These are phyloP conservation scores for Trogon melanurus DNA, from an alignment of 2,113 vertebrate species.

Conservation along the genomic window DNA sequence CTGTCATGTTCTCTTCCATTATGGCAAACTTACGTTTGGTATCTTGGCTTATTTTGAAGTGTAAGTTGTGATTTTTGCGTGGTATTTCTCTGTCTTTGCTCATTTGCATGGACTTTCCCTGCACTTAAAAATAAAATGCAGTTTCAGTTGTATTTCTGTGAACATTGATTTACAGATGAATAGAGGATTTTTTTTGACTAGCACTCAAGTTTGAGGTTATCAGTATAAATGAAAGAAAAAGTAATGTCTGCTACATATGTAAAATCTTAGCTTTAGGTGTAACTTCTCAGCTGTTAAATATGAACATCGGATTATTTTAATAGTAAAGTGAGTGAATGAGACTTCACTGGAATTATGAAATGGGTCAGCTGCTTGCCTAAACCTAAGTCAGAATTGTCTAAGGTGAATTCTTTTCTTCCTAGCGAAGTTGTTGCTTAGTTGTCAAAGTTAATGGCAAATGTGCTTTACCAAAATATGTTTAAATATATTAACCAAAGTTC, in stretches of 20 bases:
- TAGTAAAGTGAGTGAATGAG: neutral
- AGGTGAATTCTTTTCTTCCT: neutral
- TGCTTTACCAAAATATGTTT: neutral
- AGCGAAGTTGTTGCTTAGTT: neutral
- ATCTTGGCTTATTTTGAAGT: neutral
- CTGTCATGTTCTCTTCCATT: accelerated
- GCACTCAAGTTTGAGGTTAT: neutral
- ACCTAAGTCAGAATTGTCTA: neutral
- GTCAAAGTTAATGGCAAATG: neutral
- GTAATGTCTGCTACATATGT: neutral
- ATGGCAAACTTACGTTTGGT: neutral
- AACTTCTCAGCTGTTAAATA: neutral
- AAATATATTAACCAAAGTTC: neutral
- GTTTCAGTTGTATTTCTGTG: neutral
- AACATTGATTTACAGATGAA: neutral
- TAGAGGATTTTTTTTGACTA: neutral
- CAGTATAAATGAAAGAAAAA: neutral
- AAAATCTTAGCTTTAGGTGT: neutral
- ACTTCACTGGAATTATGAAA: neutral
- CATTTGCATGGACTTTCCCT: neutral
- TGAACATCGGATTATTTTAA: neutral
- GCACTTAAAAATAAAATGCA: neutral
- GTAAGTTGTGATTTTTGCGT: neutral
- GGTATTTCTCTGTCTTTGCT: neutral
- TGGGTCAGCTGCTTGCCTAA: neutral